Evolutionary conservation across 2,888 invertebrate species (phyloP), one percentile per base, ranked within the genome.

Genomic region (Drosophila demipolita): DNA sequence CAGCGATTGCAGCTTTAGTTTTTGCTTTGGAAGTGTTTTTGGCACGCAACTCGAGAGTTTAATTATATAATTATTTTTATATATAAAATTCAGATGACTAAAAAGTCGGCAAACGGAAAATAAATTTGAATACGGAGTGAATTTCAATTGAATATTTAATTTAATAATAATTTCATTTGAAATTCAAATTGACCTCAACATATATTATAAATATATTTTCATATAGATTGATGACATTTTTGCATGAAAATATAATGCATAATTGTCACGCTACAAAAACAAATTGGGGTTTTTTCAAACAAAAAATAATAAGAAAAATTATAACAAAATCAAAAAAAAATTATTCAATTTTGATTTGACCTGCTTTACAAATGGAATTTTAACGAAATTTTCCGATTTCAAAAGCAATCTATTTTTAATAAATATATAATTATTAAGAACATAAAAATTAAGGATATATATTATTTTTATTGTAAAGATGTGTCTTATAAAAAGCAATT

Each of bases 21-120:
- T 73, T 87, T 7, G 12, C 49, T 3, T 3, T 90, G 12, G 87
- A 87, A 50, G 3, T 76, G 8, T 11, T 66, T 23, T 63, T 53
- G 9, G 57, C n/a, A 23, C 69, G 60, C 26, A 29, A 7, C 3
- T 42, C 29, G 33, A 17, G 23, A 15, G 4, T 8, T 15, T 15
- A 23, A 45, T 15, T 42, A 2, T 42, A 35, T 35, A 12, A 35
- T 6, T 11, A 5, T 12, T 42, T 11, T 5, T 2, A n/a, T 40
- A n/a, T 2, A 40, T 5, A 40, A 9, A 42, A 42, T 42, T n/a
- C 1, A 15, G 7, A 3, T 48, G 40, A 40, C 4, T 9, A 20
- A 42, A 42, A 12, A 20, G 12, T 45, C 1, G 3, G 12, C 20
- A 48, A 48, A 23, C 15, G 9, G 6, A 6, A 52, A 35, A 23